Conservation (phyloP, 64 coral and sea anemone genomes). For the Orbicella faveolata region DNA sequence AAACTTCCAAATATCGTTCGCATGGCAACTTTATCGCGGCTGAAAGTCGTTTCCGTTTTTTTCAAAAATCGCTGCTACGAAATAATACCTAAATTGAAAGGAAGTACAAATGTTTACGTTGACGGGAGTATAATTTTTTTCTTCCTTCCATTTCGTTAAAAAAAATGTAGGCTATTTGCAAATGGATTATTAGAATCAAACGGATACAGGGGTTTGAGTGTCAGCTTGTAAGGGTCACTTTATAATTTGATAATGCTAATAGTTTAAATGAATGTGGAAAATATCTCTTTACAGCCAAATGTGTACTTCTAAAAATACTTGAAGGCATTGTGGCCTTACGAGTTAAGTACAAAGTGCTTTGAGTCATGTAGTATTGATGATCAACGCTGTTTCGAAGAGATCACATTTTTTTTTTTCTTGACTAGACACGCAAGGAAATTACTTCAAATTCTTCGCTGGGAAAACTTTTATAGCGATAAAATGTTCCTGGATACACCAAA, state of each 20-base stretch:
- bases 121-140: too few species aligned
- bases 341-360: not conserved
- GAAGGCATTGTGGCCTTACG: not conserved
- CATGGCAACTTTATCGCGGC: not conserved
- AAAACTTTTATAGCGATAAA: not conserved
- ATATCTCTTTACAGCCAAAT: conserved; percentile 33
- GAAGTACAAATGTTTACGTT: too few species aligned
- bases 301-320: not conserved
- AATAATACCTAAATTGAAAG: not conserved
- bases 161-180: not conserved
- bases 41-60: not conserved
- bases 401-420: not conserved
- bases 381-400: conserved; percentile 4
- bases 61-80: not conserved
- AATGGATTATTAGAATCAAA: not conserved
- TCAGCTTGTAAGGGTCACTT: not conserved
- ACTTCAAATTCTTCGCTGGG: not conserved
- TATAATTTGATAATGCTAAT: conserved; percentile 13
- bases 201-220: not conserved
- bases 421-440: conserved; percentile 23
- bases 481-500: not conserved
- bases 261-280: not conserved
- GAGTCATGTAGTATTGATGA: not conserved
- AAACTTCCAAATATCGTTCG: not conserved
- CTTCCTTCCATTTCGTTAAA: not conserved